Base-by-base conservation (phyloP, 2,113 vertebrate genomes). In the Xiphorhynchus elegans region DNA sequence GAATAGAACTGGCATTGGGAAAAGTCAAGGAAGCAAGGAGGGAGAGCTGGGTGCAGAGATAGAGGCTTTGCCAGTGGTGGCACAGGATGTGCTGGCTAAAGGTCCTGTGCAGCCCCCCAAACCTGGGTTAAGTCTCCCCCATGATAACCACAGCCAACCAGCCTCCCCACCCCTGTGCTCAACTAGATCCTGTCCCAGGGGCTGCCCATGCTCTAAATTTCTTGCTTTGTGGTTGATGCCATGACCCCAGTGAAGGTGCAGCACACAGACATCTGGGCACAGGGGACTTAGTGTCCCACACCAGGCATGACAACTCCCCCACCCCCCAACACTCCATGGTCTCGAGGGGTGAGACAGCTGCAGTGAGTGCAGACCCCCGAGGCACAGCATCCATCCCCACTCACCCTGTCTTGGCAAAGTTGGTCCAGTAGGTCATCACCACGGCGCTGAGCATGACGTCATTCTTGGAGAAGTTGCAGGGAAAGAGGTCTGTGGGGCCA, bases 371-470 rank as follows among this genome's bases (percentile, higher is more conserved):
- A 83, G 88, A 81, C 10, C 11, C 33, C 12, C 11, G 20, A 4
- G 23, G 64, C 39, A 42, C 3, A 0, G 74, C 58, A 47, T 31
- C 35, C 44, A 28, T 83, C 56, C 73, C 40, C 31, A 97, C 99
- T 99, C 97, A 99, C 99, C 99, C 99, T 26, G 99, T 99, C 97
- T 99, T 99, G 98, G 99, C 99, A 96, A 99, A 99, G 98, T 99
- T 99, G 97, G 99, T 99, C 99, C 99, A 99, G 98, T 99, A 99
- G 94, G 99, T 99, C 99, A 99, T 99, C 89, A 99, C 99, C 29
- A 99, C 99, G 1, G 99, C 99, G 2, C 99, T 99, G 89, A 99
- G 99, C 99, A 99, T 99, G 77, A 99, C 98, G 3, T 99, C 99
- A 1, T 99, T 99, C 98, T 99, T 99, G 95, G 99, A 99, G 98